Evolutionary conservation across 2,888 invertebrate genomes (phyloP), one percentile per base, ranked within the genome.

Genomic region (Monochamus alternatus): DNA sequence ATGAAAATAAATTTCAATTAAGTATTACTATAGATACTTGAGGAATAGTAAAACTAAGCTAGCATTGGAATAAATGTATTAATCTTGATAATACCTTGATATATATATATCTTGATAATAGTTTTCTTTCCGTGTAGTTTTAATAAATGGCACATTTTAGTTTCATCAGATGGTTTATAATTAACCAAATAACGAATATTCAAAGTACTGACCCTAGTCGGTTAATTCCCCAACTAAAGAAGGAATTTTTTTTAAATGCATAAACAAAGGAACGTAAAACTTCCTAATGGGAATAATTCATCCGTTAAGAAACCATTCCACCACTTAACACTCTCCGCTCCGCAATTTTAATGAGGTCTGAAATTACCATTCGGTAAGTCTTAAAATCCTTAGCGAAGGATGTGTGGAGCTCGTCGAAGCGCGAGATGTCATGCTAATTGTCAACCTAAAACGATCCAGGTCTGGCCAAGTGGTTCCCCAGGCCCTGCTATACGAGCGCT

Each of bases 401-500:
- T 65, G 73, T 59, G 66, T 59, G 58, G 30, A 65, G 66, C 62
- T 74, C 63, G 64, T 31, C 59, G 60, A 38, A 63, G 63, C 52
- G 73, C 67, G 64, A 74, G 69, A 69, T 69, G 75, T 65, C 68
- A 73, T 68, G 73, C 76, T 78, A 80, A 80, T 78, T 78, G 78
- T 69, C 66, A 68, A 65, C 73, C 62, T 71, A 62, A 68, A 67
- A 74, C 68, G 66, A 66, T 47, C 73, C 44, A 58, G 72, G 75
- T 75, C 74, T 73, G 77, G 74, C 73, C 76, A 67, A 77, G 77
- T 74, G 72, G 74, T 73, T 76, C 76, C 78, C 80, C 60, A 74
- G 78, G 75, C 75, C 67, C 75, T 58, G 62, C 58, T 64, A 62
- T 75, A 62, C 69, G 72, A 72, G 75, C 80, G 74, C 75, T 55